Base-by-base conservation (phyloP, 2,113 vertebrate species). In the Gadus chalcogrammus region DNA sequence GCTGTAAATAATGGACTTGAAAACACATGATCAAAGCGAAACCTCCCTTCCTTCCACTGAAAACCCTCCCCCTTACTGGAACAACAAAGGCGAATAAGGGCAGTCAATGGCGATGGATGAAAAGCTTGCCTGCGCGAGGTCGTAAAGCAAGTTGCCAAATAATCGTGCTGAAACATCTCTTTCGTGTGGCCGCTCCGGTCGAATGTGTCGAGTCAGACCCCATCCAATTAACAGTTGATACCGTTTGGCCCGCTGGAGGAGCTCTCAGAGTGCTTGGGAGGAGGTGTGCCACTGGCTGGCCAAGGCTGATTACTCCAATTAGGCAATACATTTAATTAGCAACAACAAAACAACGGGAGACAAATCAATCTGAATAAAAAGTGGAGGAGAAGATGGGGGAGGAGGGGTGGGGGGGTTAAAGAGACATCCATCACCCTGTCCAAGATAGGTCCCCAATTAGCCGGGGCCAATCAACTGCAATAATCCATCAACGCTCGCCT, bases 391-490 rank as follows among this genome's bases (percentile, higher is more conserved):
- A 69, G 35, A 63, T 73, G 11, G 22, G 53, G 42, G 59, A 4
- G 27, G 24, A 70, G 80, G 70, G 71, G 15, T 61, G 68, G 69
- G 73, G 83, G 83, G 28, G 74, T 78, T 3, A 61, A 80, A 62
- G 70, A 79, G 17, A 56, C 64, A 89, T 89, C 78, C 72, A 83
- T 91, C 88, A 88, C 73, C 72, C 70, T 70, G 77, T 76, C 82
- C 72, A 53, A 22, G 61, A 83, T 9, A 81, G 84, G 79, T 84
- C 82, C 80, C 67, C 80, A 89, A 89, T 90, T 88, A 89, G 82
- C 79, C 0, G 16, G 53, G 68, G 72, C 88, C 89, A 89, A 89
- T 90, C 88, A 87, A 79, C 73, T 67, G 22, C 76, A 52, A 63
- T 73, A 52, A 90, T 87, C 73, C 70, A 82, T 91, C 82, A 84